A percentile compares a stretch with the other conserved stretches of the same genome.
phyloP scores from a whole-genome alignment of 37 sponge, comb jelly and placozoan species.

The Beroe forskalii region DNA sequence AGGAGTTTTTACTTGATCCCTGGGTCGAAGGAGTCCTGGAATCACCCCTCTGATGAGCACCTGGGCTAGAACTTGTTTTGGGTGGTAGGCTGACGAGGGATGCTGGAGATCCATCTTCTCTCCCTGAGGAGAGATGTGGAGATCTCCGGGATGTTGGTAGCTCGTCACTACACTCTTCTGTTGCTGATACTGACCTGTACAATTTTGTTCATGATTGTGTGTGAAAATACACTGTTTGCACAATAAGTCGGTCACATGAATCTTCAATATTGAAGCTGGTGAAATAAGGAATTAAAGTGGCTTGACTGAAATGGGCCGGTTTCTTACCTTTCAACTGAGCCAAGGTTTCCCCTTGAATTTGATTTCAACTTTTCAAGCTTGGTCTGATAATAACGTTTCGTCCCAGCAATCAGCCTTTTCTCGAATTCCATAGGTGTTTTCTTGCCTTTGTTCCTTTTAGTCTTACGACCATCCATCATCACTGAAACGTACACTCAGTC shows the following conservation, averaged over 20 bases:
- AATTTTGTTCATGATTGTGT: too few species aligned
- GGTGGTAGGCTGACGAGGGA: background rate
- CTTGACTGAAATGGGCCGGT: too few species aligned
- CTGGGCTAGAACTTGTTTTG: background rate
- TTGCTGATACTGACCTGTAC: background rate
- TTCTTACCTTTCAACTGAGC: background rate
- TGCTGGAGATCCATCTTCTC: background rate
- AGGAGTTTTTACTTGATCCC: background rate
- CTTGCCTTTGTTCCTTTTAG: constrained; percentile 28
- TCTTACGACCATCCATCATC: background rate
- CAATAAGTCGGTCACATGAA: too few species aligned
- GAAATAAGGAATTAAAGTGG: too few species aligned
- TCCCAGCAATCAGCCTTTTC: constrained; percentile 44
- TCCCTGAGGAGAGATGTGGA: background rate
- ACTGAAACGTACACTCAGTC: too few species aligned
- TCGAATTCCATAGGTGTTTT: constrained; percentile 62
- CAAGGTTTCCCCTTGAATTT: background rate
- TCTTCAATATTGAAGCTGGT: too few species aligned
- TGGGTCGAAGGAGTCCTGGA: background rate
- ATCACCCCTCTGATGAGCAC: background rate
- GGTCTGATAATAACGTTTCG: constrained; percentile 38
- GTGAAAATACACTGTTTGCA: too few species aligned
- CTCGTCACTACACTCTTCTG: background rate
- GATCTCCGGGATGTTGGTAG: background rate
- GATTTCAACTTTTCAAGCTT: constrained; percentile 58